phyloP scores from a whole-genome alignment of 1,140 invertebrate genomes.

The Sitobion miscanthi region DNA sequence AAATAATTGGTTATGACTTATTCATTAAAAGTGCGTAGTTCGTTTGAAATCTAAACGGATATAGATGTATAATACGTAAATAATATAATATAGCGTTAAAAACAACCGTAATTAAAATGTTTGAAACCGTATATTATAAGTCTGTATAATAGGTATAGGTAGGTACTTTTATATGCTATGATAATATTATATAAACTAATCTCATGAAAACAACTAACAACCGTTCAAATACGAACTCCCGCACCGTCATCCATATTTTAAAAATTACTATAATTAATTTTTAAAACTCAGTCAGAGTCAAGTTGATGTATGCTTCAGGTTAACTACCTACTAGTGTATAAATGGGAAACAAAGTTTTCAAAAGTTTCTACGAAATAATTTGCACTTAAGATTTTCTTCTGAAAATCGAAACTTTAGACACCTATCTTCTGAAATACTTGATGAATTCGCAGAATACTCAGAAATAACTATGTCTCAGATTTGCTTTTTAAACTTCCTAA shows the following conservation, averaged over 20 bases:
- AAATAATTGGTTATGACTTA: neutral
- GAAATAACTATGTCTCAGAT: neutral
- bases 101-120: neutral
- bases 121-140: neutral
- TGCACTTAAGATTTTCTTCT: constrained; percentile 36
- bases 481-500: constrained; percentile 32
- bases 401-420: constrained; percentile 30
- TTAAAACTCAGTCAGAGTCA: constrained; percentile 2
- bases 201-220: neutral
- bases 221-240: neutral
- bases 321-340: neutral
- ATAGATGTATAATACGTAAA: neutral
- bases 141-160: neutral
- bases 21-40: neutral
- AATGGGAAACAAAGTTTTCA: constrained; percentile 19
- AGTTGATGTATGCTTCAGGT: neutral
- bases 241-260: neutral
- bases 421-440: neutral
- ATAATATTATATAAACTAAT: neutral
- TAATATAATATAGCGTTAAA: neutral
- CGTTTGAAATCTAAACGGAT: neutral
- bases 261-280: constrained; percentile 21
- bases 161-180: neutral
- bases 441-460: constrained; percentile 22
- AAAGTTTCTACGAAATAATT: constrained; percentile 37